Evolutionary conservation across 2,888 invertebrate genomes (phyloP), one percentile per base, ranked within the genome.

Genomic region (Alloscopus bannaensis): DNA sequence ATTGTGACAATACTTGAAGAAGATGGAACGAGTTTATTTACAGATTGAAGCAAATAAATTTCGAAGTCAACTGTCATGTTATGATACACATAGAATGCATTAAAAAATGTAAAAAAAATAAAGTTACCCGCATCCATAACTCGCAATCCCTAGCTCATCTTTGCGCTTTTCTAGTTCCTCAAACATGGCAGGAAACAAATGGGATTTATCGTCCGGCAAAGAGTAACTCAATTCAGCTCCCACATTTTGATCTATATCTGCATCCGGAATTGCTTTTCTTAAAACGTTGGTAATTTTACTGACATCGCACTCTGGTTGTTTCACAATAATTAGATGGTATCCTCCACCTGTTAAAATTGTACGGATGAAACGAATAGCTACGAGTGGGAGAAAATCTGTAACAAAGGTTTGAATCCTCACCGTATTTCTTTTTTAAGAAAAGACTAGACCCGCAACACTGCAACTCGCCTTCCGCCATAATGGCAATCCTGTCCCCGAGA

Each of bases 401-500:
- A n/a, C n/a, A n/a, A n/a, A n/a, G n/a, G n/a, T 20, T 28, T 60
- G 22, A 22, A 18, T 8, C 3, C 26, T 0, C 60, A 90, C 95
- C 95, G 87, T 94, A 95, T 88, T 93, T 92, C 86, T 93, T 93
- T 88, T 96, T 96, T 52, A 96, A 87, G 86, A 89, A 90, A 76
- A 90, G 86, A 18, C 94, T 93, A 0, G 94, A 93, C 6, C 95
- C 96, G 81, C 93, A 92, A 87, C 95, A 95, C 87, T 94, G 93
- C 45, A 96, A 89, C 50, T 92, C 91, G 0, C 96, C 96, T 60
- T 92, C 92, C 1, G 94, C 92, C 94, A 96, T 94, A 78, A 96
- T 95, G 11, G 75, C 75, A 36, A 80, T 78, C 62, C 77, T 52
- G 47, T 77, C 77, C 13, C 77, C 77, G 11, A 77, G 77, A 2